These are phyloP conservation scores for Automeris io DNA, from an alignment of 2,888 invertebrate species.

Conservation along the genomic window DNA sequence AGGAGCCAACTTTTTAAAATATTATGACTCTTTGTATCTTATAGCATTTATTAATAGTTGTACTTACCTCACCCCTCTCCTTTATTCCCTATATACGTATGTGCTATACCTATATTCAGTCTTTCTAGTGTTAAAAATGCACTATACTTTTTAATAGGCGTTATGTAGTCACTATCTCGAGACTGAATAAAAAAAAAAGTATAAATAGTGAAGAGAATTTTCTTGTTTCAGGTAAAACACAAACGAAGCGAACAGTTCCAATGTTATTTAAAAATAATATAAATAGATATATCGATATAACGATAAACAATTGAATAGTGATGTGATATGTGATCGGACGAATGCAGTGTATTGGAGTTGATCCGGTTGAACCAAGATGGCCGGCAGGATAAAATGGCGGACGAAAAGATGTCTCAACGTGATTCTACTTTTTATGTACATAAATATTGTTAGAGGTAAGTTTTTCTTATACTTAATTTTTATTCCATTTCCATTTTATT, in stretches of 20 bases:
- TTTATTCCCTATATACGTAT: no score
- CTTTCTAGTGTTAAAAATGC: no score
- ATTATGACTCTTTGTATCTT: no score
- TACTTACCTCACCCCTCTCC: no score
- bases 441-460: constrained; percentile 58
- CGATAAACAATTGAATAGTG: background rate
- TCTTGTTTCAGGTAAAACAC: background rate
- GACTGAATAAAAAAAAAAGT: no score
- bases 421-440: constrained; percentile 41
- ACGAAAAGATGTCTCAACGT: constrained; percentile 36
- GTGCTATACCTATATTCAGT: no score
- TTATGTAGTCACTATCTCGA: no score
- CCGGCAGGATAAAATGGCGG: constrained; percentile 60
- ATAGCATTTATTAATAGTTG: no score
- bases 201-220: no score
- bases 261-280: background rate
- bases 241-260: background rate
- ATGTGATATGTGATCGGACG: constrained; percentile 22
- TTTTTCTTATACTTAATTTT: constrained; percentile 9
- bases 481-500: background rate
- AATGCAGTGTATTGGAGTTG: constrained; percentile 23
- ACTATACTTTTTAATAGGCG: no score
- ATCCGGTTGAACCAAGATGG: constrained; percentile 47
- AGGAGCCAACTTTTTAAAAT: no score
- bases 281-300: background rate